Conservation (phyloP, 2,888 invertebrate species). For the Leptopilina syphax region DNA sequence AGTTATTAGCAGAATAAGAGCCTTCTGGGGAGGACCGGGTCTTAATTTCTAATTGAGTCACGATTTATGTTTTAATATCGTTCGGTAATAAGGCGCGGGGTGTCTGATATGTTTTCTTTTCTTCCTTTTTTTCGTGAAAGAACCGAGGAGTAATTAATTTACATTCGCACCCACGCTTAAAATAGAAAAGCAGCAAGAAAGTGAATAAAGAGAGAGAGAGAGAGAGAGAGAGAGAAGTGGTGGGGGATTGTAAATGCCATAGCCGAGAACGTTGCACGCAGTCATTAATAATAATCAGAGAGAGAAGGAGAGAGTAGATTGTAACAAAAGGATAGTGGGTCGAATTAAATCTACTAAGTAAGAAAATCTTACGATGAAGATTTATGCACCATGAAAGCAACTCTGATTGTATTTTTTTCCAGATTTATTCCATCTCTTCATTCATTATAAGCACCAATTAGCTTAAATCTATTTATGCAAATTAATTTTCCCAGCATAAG, state of each 20-base stretch:
- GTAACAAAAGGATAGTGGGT: slow-evolving; percentile 55
- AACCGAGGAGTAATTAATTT: slow-evolving; percentile 72
- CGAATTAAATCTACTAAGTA: slow-evolving; percentile 66
- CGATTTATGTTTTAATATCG: slow-evolving; percentile 75
- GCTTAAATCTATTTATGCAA: slow-evolving; percentile 9
- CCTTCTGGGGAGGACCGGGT: background rate
- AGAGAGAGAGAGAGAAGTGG: slow-evolving; percentile 44
- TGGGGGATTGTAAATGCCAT: slow-evolving; percentile 54
- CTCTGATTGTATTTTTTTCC: slow-evolving; percentile 30
- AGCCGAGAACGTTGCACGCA: slow-evolving; percentile 58
- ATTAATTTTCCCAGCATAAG: background rate
- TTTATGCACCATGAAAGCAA: slow-evolving; percentile 17
- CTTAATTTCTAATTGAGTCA: slow-evolving; percentile 71
- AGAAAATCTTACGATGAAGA: slow-evolving; percentile 64
- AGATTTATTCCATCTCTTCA: slow-evolving; percentile 23
- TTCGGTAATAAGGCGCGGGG: slow-evolving; percentile 68
- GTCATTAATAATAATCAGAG: slow-evolving; percentile 71
- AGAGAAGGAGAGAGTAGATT: slow-evolving; percentile 23
- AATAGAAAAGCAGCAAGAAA: slow-evolving; percentile 60
- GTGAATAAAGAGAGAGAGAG: slow-evolving; percentile 24
- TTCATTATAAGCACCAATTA: slow-evolving; percentile 7
- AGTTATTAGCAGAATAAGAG: background rate
- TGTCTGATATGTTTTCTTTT: slow-evolving; percentile 70
- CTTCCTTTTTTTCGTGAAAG: slow-evolving; percentile 56
- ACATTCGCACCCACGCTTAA: slow-evolving; percentile 69